Conservation (phyloP, 2,888 invertebrate species). For the Caenorhabditis becei region DNA sequence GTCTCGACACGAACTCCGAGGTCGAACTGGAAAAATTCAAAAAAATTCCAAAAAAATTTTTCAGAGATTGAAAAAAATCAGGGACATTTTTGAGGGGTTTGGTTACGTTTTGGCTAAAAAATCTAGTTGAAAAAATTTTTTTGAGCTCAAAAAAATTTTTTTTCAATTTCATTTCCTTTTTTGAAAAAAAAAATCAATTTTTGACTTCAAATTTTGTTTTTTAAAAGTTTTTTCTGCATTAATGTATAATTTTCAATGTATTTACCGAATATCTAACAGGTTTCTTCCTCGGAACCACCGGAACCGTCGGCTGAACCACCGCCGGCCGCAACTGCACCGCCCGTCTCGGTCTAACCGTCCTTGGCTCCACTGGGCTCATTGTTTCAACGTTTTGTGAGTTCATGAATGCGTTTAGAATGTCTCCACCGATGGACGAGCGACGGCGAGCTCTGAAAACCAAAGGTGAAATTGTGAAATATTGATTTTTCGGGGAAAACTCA, state of each 20-base stretch:
- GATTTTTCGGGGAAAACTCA: too few species aligned
- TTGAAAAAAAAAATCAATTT: too few species aligned
- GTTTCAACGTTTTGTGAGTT: conserved; percentile 11
- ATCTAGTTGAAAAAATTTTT: too few species aligned
- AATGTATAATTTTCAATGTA: background rate
- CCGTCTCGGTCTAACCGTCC: conserved; percentile 16
- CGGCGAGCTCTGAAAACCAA: conserved; percentile 32
- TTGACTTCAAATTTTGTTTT: background rate
- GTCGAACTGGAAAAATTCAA: conserved; percentile 38
- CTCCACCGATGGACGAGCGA: conserved; percentile 34
- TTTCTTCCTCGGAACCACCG: background rate
- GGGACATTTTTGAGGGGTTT: too few species aligned
- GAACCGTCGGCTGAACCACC: background rate
- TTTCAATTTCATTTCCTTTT: too few species aligned
- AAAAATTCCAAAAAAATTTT: too few species aligned
- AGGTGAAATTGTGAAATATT: too few species aligned
- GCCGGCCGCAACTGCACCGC: background rate
- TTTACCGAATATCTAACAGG: conserved; percentile 34
- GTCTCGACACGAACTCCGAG: conserved; percentile 29
- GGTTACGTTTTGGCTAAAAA: too few species aligned
- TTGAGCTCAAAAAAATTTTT: too few species aligned
- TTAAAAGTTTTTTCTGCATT: background rate
- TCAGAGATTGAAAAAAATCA: too few species aligned
- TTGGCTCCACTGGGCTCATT: conserved; percentile 30
- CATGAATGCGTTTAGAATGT: conserved; percentile 24